A percentile compares a stretch with the other conserved stretches of the same genome.
phyloP scores from a whole-genome alignment of 2,797 vertebrate species.

The Acanthurus lineatus region DNA sequence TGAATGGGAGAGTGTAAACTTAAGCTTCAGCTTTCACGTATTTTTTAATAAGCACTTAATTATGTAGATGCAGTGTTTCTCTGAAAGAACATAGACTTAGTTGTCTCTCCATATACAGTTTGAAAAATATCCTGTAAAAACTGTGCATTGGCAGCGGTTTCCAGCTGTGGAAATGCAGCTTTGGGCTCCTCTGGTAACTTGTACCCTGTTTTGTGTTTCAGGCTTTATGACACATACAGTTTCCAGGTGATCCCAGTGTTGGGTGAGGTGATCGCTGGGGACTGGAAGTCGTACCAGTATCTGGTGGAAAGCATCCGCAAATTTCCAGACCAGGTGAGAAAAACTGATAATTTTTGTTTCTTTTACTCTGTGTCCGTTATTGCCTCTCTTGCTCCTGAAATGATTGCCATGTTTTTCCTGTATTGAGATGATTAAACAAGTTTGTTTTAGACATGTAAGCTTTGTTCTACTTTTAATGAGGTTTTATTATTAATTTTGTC shows the following conservation, averaged over 20 bases:
- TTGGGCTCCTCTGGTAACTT: neutral
- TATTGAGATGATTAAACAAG: neutral
- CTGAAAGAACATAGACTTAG: too few species aligned
- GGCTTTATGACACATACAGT: slow-evolving; percentile 95
- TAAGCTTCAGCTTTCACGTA: too few species aligned
- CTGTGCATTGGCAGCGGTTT: neutral
- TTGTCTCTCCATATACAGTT: neutral
- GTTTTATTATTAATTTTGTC: neutral
- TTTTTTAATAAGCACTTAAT: too few species aligned
- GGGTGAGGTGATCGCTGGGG: slow-evolving; percentile 95
- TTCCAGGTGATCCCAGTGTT: slow-evolving; percentile 97
- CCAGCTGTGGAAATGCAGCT: neutral
- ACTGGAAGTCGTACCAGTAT: slow-evolving; percentile 99
- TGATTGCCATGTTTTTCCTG: neutral
- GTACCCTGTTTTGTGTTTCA: slow-evolving; percentile 62
- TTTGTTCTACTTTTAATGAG: too few species aligned
- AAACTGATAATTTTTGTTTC: neutral
- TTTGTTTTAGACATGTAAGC: neutral
- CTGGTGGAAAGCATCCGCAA: slow-evolving; percentile 96
- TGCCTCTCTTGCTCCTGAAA: neutral
- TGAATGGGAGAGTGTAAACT: too few species aligned
- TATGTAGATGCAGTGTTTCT: too few species aligned
- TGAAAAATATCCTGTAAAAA: neutral
- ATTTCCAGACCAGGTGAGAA: slow-evolving; percentile 93
- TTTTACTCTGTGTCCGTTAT: fast-evolving